These are phyloP conservation scores for Hystrix cristata DNA, from an alignment of 2,113 vertebrate genomes.

Conservation along the genomic window DNA sequence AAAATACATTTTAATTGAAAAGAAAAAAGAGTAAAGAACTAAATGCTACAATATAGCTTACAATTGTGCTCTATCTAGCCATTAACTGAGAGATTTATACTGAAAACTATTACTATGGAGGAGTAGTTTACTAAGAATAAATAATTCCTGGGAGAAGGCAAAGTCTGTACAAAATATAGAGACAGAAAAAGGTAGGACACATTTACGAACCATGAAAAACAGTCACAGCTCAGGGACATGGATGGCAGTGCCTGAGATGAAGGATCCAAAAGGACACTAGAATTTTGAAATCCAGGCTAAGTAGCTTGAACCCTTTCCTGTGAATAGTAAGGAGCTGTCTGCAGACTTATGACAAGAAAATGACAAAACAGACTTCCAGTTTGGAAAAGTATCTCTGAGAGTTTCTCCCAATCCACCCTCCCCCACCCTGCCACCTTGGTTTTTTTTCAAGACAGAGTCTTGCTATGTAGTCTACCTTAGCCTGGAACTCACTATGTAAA, in stretches of 20 bases:
- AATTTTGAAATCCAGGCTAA: not conserved
- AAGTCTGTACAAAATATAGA: not conserved
- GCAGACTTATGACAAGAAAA: not conserved
- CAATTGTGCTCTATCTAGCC: not conserved
- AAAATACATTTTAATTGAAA: slow-evolving; percentile 39
- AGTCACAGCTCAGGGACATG: not conserved
- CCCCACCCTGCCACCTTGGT: not conserved
- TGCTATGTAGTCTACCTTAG: not conserved
- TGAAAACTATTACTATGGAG: not conserved
- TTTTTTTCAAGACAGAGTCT: not conserved
- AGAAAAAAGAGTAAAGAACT: not conserved
- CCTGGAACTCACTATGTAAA: not conserved
- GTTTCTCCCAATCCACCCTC: not conserved
- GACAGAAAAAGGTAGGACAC: not conserved
- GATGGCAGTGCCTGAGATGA: not conserved
- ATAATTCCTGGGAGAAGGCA: not conserved
- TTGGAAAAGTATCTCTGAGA: not conserved
- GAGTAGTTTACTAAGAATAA: slow-evolving; percentile 6
- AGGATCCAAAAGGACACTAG: not conserved
- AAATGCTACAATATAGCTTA: not conserved
- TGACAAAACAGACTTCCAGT: not conserved
- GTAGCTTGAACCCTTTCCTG: not conserved
- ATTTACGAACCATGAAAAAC: not conserved
- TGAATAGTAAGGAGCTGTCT: not conserved
- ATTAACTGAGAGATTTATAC: not conserved